Evolutionary conservation across 2,888 invertebrate species (phyloP), one percentile per base, ranked within the genome.

Genomic region (Nyleta sp.): DNA sequence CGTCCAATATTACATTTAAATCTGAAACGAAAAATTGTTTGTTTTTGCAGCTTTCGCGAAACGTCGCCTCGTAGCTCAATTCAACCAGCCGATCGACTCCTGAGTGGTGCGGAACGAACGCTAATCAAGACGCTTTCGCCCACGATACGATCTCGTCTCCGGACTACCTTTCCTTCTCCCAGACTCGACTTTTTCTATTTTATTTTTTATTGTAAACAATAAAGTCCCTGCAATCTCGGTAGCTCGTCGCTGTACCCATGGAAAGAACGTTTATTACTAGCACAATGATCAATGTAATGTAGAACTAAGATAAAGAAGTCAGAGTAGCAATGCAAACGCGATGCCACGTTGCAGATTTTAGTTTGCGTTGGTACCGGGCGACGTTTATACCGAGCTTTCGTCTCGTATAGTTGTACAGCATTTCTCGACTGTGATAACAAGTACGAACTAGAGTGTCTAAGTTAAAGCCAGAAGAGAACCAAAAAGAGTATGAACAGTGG

Each of bases 61-160:
- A 82, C 89, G 91, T 77, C 91, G 91, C 44, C 82, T 92, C 33
- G 91, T 91, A 59, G 91, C 91, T 24, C 91, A 91, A 78, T 92
- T 92, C 81, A 88, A 89, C 83, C 88, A 90, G 67, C 88, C 88
- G 22, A 84, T 88, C 55, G 88, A 87, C 78, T 83, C 81, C 48
- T 86, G 77, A 71, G 70, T n/a, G n/a, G n/a, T n/a, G n/a, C n/a
- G n/a, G n/a, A 28, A 28, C 28, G 28, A 28, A 28, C 28, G 28
- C 28, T 28, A 28, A 28, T 28, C 28, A 28, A 28, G 28, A 28
- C 28, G 28, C 7, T 7, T 28, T 7, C 28, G 28, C 7, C 7
- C 28, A 11, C 35, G 5, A 24, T 7, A 31, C 50, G 72, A 73
- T 73, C 72, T 70, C 65, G 64, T 70, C 31, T 48, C 24, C 44